These are phyloP conservation scores for Papilio elwesi DNA, from an alignment of 2,888 invertebrate species.

Conservation along the genomic window DNA sequence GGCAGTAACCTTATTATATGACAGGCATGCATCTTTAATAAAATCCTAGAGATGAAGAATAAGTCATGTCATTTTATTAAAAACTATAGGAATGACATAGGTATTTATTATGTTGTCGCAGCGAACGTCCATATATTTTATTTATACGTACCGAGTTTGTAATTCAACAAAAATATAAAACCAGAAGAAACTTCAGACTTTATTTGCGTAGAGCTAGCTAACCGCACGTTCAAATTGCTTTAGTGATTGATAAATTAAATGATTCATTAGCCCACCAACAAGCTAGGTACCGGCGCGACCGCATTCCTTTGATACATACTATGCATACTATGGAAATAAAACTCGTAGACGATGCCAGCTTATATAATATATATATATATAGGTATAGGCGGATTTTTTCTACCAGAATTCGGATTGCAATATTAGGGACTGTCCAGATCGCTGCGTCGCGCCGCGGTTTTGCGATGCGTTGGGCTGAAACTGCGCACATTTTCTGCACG, in stretches of 20 bases:
- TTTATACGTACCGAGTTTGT: neutral
- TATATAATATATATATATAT: neutral
- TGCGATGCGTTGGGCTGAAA: too few species aligned
- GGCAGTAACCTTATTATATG: too few species aligned
- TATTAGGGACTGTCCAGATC: too few species aligned
- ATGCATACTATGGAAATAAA: constrained; percentile 56
- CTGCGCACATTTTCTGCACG: too few species aligned
- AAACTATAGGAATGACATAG: neutral
- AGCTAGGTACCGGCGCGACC: constrained; percentile 65
- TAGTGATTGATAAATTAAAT: constrained; percentile 71
- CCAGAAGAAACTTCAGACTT: constrained; percentile 4
- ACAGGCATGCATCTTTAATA: too few species aligned
- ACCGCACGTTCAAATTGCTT: constrained; percentile 49
- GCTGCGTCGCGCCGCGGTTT: too few species aligned
- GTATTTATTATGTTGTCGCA: neutral
- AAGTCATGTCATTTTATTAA: too few species aligned
- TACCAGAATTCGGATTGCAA: too few species aligned
- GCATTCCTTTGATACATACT: constrained; percentile 75
- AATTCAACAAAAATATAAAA: neutral
- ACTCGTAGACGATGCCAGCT: constrained; percentile 39
- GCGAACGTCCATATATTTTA: neutral
- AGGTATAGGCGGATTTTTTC: too few species aligned
- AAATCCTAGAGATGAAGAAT: too few species aligned
- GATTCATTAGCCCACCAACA: constrained; percentile 73
- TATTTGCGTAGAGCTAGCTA: constrained; percentile 41